Evolutionary conservation across 2,888 invertebrate species (phyloP).

Genomic region (Octodonta nipae): DNA sequence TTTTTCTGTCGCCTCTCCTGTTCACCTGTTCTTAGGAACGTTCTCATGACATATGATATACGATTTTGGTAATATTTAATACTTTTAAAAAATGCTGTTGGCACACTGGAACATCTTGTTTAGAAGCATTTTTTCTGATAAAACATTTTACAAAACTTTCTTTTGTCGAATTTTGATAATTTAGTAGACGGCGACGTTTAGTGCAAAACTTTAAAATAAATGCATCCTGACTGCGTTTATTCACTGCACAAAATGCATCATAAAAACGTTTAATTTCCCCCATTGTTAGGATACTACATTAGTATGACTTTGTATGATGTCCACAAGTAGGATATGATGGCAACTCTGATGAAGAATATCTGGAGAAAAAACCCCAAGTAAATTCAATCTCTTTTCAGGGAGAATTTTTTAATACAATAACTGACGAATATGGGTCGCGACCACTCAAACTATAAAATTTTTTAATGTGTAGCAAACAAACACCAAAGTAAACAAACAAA

Average conservation of each 20-base stretch:
- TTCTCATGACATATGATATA: background rate
- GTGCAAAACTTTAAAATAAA: background rate
- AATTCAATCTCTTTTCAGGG: background rate
- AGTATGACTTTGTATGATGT: background rate
- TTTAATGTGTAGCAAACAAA: background rate
- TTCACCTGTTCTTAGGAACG: background rate
- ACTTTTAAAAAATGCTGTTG: background rate
- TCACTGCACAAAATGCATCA: background rate
- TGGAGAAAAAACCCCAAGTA: background rate
- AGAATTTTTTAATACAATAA: background rate
- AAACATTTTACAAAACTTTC: background rate
- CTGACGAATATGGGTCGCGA: too few relatives aligned
- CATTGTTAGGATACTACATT: background rate
- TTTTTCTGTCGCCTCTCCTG: background rate
- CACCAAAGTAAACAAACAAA: background rate
- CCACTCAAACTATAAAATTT: background rate
- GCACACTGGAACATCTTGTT: background rate
- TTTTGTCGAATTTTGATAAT: background rate
- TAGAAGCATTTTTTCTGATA: background rate
- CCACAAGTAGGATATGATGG: background rate
- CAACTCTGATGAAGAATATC: background rate
- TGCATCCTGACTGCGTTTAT: background rate
- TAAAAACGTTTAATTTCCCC: background rate
- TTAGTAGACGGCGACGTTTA: background rate
- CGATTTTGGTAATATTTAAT: background rate